Conservation (phyloP, 2,113 vertebrate species). For the Bubo bubo region DNA sequence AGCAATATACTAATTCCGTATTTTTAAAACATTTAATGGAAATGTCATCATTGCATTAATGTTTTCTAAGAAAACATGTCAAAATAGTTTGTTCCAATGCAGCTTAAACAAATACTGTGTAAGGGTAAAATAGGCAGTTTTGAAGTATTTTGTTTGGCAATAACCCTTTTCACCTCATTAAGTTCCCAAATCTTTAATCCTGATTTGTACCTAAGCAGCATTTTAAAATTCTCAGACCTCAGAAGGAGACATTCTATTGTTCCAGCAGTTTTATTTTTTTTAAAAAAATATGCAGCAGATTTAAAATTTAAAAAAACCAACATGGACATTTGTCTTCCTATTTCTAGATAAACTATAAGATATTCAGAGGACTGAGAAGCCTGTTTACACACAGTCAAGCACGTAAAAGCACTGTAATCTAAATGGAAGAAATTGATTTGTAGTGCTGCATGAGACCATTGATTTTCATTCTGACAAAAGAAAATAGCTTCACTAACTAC, state of each 20-base stretch:
- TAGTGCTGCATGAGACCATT: background rate
- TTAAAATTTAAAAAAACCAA: background rate
- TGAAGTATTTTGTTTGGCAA: background rate
- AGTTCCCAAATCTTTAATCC: background rate
- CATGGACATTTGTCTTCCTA: background rate
- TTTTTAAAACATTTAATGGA: background rate
- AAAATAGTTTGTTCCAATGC: background rate
- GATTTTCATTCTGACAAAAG: background rate
- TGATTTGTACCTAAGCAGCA: background rate
- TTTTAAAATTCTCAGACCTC: background rate
- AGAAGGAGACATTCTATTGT: background rate
- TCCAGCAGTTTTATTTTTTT: background rate
- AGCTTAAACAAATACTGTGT: background rate
- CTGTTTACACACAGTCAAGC: background rate
- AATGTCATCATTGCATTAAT: background rate
- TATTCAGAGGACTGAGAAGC: background rate
- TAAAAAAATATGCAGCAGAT: accelerated
- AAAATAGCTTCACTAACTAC: background rate
- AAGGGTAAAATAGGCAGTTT: background rate
- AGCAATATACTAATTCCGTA: background rate
- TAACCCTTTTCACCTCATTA: background rate
- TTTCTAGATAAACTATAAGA: background rate
- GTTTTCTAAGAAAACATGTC: background rate
- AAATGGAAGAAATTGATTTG: background rate
- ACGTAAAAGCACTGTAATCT: background rate